Evolutionary conservation across 2,113 vertebrate genomes (phyloP), one percentile per base, ranked within the genome.

Genomic region (Clupea harengus): DNA sequence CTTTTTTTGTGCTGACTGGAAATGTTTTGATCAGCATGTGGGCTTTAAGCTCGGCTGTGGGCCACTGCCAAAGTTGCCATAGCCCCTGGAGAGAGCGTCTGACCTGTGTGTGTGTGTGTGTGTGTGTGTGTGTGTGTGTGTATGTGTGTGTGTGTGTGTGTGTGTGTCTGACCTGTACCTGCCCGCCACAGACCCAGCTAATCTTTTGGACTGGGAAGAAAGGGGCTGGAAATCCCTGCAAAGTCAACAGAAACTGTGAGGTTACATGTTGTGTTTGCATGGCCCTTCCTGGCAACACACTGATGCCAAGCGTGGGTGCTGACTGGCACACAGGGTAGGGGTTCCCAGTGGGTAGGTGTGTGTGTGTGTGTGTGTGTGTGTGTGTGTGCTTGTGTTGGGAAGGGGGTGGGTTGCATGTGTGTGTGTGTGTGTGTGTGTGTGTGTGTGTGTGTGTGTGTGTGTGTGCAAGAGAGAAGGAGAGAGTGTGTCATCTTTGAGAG

Each of bases 171-270:
- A n/a, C n/a, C n/a, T n/a, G n/a, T n/a, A n/a, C n/a, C n/a, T n/a
- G n/a, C n/a, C n/a, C n/a, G n/a, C n/a, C n/a, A 91, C 91, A 88
- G 91, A 87, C 89, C 50, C 25, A 17, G 88, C 86, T 93, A 91
- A 94, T 93, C 91, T 82, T 50, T 50, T 90, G 72, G 25, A 83
- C 91, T 87, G 90, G 84, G 88, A 86, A 89, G 78, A 72, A 87
- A 92, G 87, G 88, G 86, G 87, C 87, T 84, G 46, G 52, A 91
- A 90, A 90, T 89, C 87, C 82, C 85, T 89, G 84, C 81, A 88
- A 91, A 91, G 92, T 93, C 93, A 94, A 92, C 90, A 94, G 93
- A 93, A 91, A 91, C 89, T 57, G 57, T 57, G 57, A 85, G 90
- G 92, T 89, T 84, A 88, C 87, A 89, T 80, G 86, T 78, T 85